These are phyloP conservation scores for Diplodus sargus DNA, from an alignment of 2,797 vertebrate genomes.

Conservation along the genomic window DNA sequence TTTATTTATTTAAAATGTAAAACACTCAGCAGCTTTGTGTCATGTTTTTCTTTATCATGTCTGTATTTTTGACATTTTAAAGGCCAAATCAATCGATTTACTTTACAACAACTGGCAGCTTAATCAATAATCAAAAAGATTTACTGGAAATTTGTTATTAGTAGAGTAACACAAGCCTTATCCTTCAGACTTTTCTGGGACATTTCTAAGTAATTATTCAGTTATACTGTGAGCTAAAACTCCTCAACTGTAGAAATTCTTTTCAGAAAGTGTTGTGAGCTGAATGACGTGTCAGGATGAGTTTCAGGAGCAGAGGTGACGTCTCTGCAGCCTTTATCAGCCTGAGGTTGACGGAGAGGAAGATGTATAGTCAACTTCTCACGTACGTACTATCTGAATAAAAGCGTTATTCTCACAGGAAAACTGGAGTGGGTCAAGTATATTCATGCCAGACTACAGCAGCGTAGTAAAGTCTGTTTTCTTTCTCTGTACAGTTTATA, in stretches of 20 bases:
- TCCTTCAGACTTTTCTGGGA: no score
- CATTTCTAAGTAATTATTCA: background rate
- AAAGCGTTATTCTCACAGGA: slow-evolving; percentile 22
- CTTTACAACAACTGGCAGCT: no score
- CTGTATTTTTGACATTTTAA: no score
- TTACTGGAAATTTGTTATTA: no score
- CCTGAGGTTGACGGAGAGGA: slow-evolving; percentile 37
- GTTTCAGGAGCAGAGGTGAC: slow-evolving; percentile 7
- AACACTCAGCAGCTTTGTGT: no score
- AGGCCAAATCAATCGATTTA: no score
- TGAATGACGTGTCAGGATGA: background rate
- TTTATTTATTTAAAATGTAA: no score
- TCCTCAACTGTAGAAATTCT: background rate
- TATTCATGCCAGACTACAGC: slow-evolving; percentile 30
- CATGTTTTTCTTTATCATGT: no score
- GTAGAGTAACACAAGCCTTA: no score
- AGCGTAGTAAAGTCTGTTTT: slow-evolving; percentile 32
- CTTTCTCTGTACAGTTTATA: slow-evolving; percentile 23
- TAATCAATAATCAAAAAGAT: no score
- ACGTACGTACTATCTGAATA: slow-evolving; percentile 34
- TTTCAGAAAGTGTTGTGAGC: background rate
- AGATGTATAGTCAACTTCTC: slow-evolving; percentile 39
- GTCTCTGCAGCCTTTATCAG: slow-evolving; percentile 39
- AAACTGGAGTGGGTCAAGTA: slow-evolving; percentile 36
- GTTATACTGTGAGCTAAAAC: background rate